Conservation (phyloP, 1,140 invertebrate species). For the Lordiphosa clarofinis region DNA sequence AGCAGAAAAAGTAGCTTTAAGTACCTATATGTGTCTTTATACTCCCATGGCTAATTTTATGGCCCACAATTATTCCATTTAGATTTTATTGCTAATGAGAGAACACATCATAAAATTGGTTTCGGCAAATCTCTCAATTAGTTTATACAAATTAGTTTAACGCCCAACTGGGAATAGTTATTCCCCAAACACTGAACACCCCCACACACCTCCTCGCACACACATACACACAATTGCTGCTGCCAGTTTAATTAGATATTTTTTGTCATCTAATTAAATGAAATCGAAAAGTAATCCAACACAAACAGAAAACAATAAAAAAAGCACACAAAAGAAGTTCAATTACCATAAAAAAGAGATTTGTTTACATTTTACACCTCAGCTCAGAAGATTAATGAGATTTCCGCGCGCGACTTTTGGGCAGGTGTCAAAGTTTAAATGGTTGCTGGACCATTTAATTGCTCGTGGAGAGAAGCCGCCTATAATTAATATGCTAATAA, state of each 20-base stretch:
- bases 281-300: constrained; percentile 62
- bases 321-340: constrained; percentile 37
- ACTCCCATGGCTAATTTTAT: constrained; percentile 30
- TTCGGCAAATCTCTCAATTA: constrained; percentile 65
- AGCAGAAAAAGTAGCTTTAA: too few species aligned
- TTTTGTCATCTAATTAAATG: constrained; percentile 55
- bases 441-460: constrained; percentile 57
- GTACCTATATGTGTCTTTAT: too few species aligned
- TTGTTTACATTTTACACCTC: constrained; percentile 68
- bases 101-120: constrained; percentile 62
- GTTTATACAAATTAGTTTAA: constrained; percentile 75
- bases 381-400: constrained; percentile 63
- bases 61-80: constrained; percentile 35
- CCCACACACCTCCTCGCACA: neutral
- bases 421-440: constrained; percentile 71
- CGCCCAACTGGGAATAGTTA: constrained; percentile 57
- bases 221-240: neutral
- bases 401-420: constrained; percentile 18
- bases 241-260: constrained; percentile 8
- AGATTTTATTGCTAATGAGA: constrained; percentile 72
- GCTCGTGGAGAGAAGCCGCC: constrained; percentile 15
- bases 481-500: constrained; percentile 78
- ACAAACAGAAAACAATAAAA: constrained; percentile 8
- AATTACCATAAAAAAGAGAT: constrained; percentile 76
- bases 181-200: constrained; percentile 23